phyloP scores from a whole-genome alignment of 2,797 vertebrate species.

The Etheostoma perlongum region DNA sequence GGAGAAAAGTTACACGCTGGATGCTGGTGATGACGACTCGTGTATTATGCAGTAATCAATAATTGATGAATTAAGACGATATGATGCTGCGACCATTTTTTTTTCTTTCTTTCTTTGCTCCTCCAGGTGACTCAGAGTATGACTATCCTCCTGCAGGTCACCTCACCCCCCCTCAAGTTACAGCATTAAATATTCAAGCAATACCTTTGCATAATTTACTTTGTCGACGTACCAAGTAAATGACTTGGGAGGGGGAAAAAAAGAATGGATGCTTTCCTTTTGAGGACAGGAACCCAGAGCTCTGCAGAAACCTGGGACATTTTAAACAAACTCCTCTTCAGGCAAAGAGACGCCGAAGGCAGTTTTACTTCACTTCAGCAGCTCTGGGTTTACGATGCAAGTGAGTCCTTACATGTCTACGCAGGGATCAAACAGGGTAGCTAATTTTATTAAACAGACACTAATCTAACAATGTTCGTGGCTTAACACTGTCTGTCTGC shows the following conservation, averaged over 20 bases:
- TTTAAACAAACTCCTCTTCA: conserved; percentile 52
- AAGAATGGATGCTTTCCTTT: conserved; percentile 28
- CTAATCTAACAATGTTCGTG: conserved; percentile 32
- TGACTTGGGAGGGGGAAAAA: conserved; percentile 47
- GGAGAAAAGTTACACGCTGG: conserved; percentile 22
- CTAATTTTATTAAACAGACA: conserved; percentile 44
- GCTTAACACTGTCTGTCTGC: conserved; percentile 30
- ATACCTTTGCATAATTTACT: conserved; percentile 85
- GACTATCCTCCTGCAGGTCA: conserved; percentile 66
- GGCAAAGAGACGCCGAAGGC: conserved; percentile 29
- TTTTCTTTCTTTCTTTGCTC: conserved; percentile 8
- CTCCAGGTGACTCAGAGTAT: conserved; percentile 58
- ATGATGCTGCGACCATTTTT: conserved; percentile 33
- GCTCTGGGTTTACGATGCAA: conserved; percentile 36
- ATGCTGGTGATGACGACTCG: conserved; percentile 34
- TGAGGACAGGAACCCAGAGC: conserved; percentile 30
- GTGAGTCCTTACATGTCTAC: conserved; percentile 14
- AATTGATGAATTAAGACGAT: conserved; percentile 58
- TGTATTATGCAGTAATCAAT: conserved; percentile 51
- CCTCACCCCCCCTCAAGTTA: conserved; percentile 78
- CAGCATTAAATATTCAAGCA: conserved; percentile 83
- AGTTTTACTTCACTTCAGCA: conserved; percentile 16
- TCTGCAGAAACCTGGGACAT: conserved; percentile 32
- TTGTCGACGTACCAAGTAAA: conserved; percentile 69
- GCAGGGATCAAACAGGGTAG: conserved; percentile 34